Conservation (phyloP, 2,113 vertebrate species). For the Pan troglodytes region NHGRI_mPanTro3-v2.1_pri NC_072411.2:137868001-137868500, state of each 20-base stretch:
- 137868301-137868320: fast-evolving
- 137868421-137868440: no score
- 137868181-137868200: neutral
- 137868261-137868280: no score
- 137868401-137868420: no score
- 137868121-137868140: fast-evolving
- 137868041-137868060: no score
- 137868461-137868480: neutral
- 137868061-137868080: neutral
- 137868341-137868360: fast-evolving
- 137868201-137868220: neutral
- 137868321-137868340: fast-evolving
- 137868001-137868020: neutral
- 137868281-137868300: fast-evolving
- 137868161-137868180: fast-evolving
- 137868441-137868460: fast-evolving
- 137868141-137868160: fast-evolving
- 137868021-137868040: fast-evolving
- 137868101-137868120: fast-evolving
- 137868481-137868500: neutral
- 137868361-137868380: neutral
- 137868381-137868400: neutral
- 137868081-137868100: fast-evolving
- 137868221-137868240: neutral
- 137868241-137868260: no score